A percentile compares a stretch with the other conserved stretches of the same genome.
These are phyloP conservation scores for Panorpa germanica DNA, from an alignment of 2,888 invertebrate genomes.

Conservation along the genomic window DNA sequence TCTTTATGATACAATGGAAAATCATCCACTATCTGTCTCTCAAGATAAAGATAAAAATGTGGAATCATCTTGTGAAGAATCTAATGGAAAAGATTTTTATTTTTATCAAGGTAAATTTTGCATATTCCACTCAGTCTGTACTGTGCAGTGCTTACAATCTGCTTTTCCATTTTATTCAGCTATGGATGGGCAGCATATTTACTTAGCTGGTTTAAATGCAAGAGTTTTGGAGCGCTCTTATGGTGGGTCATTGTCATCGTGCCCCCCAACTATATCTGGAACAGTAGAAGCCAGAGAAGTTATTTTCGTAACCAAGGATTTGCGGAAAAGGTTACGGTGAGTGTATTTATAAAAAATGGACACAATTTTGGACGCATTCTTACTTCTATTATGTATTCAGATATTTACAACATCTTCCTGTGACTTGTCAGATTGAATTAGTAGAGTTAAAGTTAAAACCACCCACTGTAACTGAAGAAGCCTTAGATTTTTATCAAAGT, in stretches of 20 bases:
- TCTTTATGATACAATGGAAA: neutral
- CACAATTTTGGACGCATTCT: too few species aligned
- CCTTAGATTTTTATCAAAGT: constrained; percentile 53
- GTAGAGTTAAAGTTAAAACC: constrained; percentile 69
- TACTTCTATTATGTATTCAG: constrained; percentile 31
- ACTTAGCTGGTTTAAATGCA: constrained; percentile 76
- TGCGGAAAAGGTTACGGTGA: constrained; percentile 38
- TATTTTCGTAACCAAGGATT: constrained; percentile 66
- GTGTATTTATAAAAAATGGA: too few species aligned
- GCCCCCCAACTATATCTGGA: constrained; percentile 52
- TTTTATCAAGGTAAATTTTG: constrained; percentile 63
- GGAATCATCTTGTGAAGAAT: constrained; percentile 2
- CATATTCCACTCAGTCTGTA: too few species aligned
- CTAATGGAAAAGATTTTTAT: constrained; percentile 43
- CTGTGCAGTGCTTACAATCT: constrained; percentile 14
- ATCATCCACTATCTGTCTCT: neutral
- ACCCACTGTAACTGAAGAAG: constrained; percentile 47
- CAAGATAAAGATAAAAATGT: constrained; percentile 6
- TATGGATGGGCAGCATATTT: constrained; percentile 81
- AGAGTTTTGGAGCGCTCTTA: constrained; percentile 76
- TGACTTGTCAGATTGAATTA: constrained; percentile 78
- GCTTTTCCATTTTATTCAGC: constrained; percentile 35
- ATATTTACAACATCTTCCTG: constrained; percentile 71
- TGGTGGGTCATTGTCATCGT: constrained; percentile 60
- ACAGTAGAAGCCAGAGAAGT: constrained; percentile 75